Conservation (phyloP, 2,797 vertebrate species). For the Acanthiza pusilla region DNA sequence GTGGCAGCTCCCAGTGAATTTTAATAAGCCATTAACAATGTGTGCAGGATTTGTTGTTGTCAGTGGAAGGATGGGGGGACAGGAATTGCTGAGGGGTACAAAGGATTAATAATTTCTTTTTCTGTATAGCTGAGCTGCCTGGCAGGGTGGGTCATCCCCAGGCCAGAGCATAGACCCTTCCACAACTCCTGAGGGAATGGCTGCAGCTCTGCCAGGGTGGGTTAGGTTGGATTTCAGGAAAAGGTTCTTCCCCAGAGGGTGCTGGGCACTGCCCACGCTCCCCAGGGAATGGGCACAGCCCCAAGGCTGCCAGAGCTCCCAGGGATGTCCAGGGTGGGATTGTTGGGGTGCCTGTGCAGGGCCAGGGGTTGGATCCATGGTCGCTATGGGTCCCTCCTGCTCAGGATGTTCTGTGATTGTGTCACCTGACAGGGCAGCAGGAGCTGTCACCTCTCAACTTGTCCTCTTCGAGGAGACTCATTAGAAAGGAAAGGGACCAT, state of each 20-base stretch:
- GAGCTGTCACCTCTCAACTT: not conserved
- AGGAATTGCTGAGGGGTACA: not conserved
- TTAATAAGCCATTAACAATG: constrained; percentile 38
- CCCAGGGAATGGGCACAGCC: not conserved
- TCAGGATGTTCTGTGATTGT: not conserved
- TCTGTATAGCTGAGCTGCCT: not conserved
- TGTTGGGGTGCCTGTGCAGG: not conserved
- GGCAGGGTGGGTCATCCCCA: not conserved
- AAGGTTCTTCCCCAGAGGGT: not conserved
- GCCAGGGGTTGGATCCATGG: fast-evolving
- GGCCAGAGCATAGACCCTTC: not conserved
- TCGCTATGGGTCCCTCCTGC: not conserved
- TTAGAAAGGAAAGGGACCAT: not conserved
- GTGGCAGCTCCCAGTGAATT: constrained; percentile 44
- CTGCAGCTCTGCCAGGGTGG: not conserved
- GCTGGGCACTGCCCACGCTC: not conserved
- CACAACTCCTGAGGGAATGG: not conserved
- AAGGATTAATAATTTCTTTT: not conserved
- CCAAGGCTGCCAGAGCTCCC: not conserved
- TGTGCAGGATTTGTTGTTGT: not conserved
- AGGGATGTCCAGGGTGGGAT: not conserved
- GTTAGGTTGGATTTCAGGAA: fast-evolving
- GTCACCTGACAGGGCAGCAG: not conserved
- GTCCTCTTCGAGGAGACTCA: not conserved
- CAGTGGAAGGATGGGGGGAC: not conserved